Base-by-base conservation (phyloP, 1,140 invertebrate species). In the Euura saliciscinereae region DNA sequence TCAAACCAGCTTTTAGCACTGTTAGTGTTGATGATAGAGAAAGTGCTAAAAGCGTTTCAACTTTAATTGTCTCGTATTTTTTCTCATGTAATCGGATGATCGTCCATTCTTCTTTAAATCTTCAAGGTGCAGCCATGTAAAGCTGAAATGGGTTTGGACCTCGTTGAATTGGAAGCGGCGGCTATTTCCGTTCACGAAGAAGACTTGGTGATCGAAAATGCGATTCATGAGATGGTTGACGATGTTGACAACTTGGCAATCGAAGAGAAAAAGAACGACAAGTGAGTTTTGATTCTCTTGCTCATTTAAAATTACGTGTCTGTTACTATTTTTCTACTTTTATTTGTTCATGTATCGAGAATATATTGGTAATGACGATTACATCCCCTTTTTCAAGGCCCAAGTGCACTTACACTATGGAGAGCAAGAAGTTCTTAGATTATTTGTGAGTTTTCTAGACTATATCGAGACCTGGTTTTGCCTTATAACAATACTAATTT, bases 91-190 rank as follows among this genome's bases (percentile, higher is more conserved):
- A n/a, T n/a, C n/a, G n/a, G n/a, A n/a, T n/a, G n/a, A n/a, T n/a
- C n/a, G n/a, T n/a, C 1, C 28, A 28, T 28, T 28, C 28, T 28
- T 28, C 28, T 28, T 28, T 28, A 28, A 28, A 28, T 28, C 28
- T 46, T 70, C 79, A 64, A 90, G 85, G 68, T 86, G 43, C 80
- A 79, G 6, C 77, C 89, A 6, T 77, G 67, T 3, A 92, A 92
- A 80, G 81, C 81, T 46, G 85, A 89, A 70, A 75, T 91, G 46
- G 83, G 80, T 44, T 82, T 92, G 3, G 87, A 90, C 74, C 81
- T 92, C 7, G 78, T 81, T 44, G 84, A 88, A 73, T 69, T 91
- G 28, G 91, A 92, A 80, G 72, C 79, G 46, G 89, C 89, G 46
- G 88, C 86, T 69, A 75, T 84, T 73, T 81, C 82, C 8, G 80